phyloP scores from a whole-genome alignment of 2,113 vertebrate genomes.

The Cygnus buccinator region DNA sequence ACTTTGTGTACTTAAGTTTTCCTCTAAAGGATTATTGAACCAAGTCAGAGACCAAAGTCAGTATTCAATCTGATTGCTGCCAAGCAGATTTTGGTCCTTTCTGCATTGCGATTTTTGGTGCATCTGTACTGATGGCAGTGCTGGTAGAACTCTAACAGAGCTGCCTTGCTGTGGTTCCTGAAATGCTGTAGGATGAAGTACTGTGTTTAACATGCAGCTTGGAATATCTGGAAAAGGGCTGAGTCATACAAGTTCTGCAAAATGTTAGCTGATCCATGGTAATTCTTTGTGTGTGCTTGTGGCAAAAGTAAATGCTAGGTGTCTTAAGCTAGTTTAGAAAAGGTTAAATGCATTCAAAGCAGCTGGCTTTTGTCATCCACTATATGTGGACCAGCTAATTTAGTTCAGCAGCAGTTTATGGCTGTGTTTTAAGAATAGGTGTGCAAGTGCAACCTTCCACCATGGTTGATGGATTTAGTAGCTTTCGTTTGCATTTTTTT shows the following conservation, averaged over 20 bases:
- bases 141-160: neutral
- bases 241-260: neutral
- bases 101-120: neutral
- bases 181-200: neutral
- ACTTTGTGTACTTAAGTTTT: neutral
- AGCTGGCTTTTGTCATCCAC: neutral
- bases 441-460: neutral
- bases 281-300: neutral
- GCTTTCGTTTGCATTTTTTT: neutral
- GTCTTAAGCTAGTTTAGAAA: neutral
- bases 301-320: neutral
- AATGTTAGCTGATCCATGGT: neutral
- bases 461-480: neutral
- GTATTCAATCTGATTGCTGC: neutral
- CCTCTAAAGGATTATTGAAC: neutral
- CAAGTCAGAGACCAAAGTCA: neutral
- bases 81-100: neutral
- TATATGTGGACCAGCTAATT: slow-evolving; percentile 7
- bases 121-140: neutral
- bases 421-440: slow-evolving; percentile 2
- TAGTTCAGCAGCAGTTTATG: neutral
- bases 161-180: neutral
- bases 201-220: accelerated
- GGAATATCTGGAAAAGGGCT: neutral
- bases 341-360: neutral